Percentiles rank a stretch among this genome's conserved stretches.
Conservation (phyloP, 1,140 invertebrate genomes). For the Cydia pomonella region DNA sequence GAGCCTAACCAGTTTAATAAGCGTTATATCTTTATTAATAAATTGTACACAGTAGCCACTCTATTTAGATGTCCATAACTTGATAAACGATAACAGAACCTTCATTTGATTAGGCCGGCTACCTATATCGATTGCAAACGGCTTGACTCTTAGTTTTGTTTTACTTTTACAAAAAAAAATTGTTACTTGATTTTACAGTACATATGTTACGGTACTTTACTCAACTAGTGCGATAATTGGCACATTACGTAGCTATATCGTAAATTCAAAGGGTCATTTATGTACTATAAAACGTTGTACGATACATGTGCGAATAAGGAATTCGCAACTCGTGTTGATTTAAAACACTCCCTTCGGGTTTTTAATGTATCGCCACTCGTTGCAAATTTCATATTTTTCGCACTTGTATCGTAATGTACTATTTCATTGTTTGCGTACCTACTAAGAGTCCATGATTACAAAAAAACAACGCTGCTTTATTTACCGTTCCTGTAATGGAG, state of each 20-base stretch:
- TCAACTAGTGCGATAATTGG: too few species aligned
- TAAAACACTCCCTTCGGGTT: too few species aligned
- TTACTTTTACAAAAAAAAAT: too few species aligned
- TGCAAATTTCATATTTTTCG: too few species aligned
- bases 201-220: too few species aligned
- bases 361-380: too few species aligned
- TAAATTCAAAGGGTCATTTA: too few species aligned
- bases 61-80: neutral
- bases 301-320: too few species aligned
- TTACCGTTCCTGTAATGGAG: neutral
- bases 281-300: too few species aligned
- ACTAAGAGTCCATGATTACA: neutral
- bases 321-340: too few species aligned
- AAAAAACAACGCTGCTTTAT: neutral
- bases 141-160: neutral
- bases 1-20: neutral
- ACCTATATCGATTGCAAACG: neutral
- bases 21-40: neutral
- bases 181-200: neutral
- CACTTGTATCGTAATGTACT: too few species aligned
- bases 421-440: conserved; percentile 4
- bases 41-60: neutral
- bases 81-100: neutral
- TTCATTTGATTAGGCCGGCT: neutral
- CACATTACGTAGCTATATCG: too few species aligned